Percentiles rank a stretch among this genome's conserved stretches.
Evolutionary conservation across 2,888 invertebrate genomes (phyloP).

Genomic region (Drosophila meridiana): DNA sequence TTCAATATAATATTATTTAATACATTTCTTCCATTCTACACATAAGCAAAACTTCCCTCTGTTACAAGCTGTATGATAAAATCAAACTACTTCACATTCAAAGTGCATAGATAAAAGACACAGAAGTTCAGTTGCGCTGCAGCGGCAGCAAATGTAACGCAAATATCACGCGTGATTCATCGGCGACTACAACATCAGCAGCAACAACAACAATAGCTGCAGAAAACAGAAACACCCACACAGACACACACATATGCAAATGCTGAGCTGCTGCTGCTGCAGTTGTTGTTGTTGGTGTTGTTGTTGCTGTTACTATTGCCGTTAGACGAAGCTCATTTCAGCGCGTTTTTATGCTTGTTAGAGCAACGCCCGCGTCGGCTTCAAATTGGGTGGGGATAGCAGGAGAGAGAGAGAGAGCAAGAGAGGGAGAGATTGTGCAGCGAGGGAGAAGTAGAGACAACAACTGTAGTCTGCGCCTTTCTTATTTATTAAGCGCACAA

Average conservation of each 20-base stretch:
- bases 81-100: too few relatives aligned
- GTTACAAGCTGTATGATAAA: neutral
- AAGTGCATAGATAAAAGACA: conserved; percentile 35
- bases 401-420: neutral
- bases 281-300: neutral
- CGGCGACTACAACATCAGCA: conserved; percentile 45
- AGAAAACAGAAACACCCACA: conserved; percentile 54
- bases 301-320: conserved; percentile 29
- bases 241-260: conserved; percentile 63
- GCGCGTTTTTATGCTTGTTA: conserved; percentile 64
- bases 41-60: too few relatives aligned
- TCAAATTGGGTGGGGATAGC: conserved; percentile 23
- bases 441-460: neutral
- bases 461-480: conserved; percentile 53
- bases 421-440: neutral
- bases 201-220: conserved; percentile 27
- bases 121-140: conserved; percentile 55
- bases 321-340: conserved; percentile 58
- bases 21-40: too few relatives aligned
- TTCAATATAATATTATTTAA: too few relatives aligned
- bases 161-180: conserved; percentile 76
- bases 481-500: conserved; percentile 69
- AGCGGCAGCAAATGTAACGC: conserved; percentile 52
- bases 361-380: conserved; percentile 59
- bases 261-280: conserved; percentile 31